phyloP scores from a whole-genome alignment of 2,113 vertebrate genomes.

The Pluvialis apricaria region DNA sequence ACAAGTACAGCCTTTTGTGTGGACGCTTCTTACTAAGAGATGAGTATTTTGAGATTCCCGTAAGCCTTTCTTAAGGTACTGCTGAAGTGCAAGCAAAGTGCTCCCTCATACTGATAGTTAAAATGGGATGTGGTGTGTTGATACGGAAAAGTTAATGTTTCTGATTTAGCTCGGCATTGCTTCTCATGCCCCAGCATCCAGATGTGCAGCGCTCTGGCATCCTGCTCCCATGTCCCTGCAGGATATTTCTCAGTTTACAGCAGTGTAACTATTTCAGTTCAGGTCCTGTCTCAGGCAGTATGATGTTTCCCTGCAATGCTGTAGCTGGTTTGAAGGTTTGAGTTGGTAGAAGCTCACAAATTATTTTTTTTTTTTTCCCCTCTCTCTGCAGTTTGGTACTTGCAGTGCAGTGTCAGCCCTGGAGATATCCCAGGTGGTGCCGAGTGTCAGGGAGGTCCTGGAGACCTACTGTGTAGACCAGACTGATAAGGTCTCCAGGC shows the following conservation, averaged over 20 bases:
- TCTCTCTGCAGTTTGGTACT: not conserved
- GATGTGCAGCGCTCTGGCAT: not conserved
- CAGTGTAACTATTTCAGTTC: not conserved
- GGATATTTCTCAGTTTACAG: not conserved
- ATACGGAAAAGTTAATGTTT: not conserved
- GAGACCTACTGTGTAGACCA: not conserved
- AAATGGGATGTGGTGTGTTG: not conserved
- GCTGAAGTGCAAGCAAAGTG: not conserved
- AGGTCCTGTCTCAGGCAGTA: fast-evolving
- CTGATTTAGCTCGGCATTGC: not conserved
- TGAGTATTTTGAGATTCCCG: not conserved
- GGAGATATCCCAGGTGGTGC: not conserved
- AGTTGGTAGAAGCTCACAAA: not conserved
- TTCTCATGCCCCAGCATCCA: not conserved
- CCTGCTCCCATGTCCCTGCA: fast-evolving
- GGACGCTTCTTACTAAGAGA: fast-evolving
- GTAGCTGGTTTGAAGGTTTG: not conserved
- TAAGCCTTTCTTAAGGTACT: not conserved
- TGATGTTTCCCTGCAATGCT: not conserved
- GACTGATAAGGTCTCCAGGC: not conserved
- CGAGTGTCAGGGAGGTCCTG: not conserved
- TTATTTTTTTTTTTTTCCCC: not conserved
- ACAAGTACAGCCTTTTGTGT: not conserved
- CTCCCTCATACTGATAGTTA: not conserved
- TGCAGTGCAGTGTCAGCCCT: fast-evolving